Evolutionary conservation across 1,140 invertebrate species (phyloP).

Genomic region (Scaptomyza graminum): DNA sequence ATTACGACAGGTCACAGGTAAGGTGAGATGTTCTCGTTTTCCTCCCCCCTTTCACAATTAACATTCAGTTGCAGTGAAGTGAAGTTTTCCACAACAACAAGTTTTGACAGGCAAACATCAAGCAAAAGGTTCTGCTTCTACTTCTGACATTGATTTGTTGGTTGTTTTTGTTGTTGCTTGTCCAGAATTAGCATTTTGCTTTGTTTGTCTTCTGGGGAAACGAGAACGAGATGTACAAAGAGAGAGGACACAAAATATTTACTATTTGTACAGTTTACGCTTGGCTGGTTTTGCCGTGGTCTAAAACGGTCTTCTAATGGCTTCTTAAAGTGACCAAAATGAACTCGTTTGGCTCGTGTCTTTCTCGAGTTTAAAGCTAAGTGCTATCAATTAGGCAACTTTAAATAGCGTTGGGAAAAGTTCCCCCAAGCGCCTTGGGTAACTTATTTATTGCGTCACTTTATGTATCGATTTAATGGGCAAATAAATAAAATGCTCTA

Average conservation of each 20-base stretch:
- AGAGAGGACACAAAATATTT: constrained; percentile 4
- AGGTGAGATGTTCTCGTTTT: constrained; percentile 8
- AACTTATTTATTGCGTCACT: constrained; percentile 29
- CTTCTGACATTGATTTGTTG: constrained; percentile 50
- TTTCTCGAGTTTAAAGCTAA: constrained; percentile 37
- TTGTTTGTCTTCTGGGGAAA: constrained; percentile 30
- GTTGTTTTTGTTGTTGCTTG: constrained; percentile 27
- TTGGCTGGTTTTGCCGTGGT: constrained; percentile 42
- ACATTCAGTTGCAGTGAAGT: constrained; percentile 25
- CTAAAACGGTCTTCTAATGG: constrained; percentile 53
- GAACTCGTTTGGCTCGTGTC: constrained; percentile 59
- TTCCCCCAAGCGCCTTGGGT: too few species aligned
- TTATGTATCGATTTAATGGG: background rate
- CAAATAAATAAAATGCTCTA: background rate
- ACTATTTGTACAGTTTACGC: constrained; percentile 64
- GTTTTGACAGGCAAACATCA: constrained; percentile 52
- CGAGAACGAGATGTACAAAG: background rate
- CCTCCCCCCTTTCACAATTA: constrained; percentile 35
- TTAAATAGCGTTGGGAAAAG: background rate
- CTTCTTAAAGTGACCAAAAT: constrained; percentile 75
- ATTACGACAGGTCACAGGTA: constrained; percentile 27
- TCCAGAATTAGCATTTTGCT: constrained; percentile 60
- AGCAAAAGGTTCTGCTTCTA: constrained; percentile 20
- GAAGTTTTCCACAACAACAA: constrained; percentile 38
- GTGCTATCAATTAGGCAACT: constrained; percentile 41